Evolutionary conservation across 1,140 invertebrate species (phyloP).

Genomic region (Agrypnia vestita): DNA sequence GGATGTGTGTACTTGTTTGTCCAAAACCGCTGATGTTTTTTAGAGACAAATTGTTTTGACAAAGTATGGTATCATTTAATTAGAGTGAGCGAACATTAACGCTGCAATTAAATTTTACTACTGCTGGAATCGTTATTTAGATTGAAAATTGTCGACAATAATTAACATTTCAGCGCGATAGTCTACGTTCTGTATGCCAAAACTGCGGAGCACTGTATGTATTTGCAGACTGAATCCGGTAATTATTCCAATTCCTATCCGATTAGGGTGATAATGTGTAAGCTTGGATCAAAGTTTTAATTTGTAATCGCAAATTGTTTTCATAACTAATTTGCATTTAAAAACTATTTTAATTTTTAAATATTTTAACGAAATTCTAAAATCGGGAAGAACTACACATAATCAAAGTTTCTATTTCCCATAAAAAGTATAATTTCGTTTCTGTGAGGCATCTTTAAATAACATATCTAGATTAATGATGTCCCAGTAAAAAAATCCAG

Average conservation of each 20-base stretch:
- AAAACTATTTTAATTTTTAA: too few species aligned
- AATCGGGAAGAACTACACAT: too few species aligned
- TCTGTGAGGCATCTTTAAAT: too few species aligned
- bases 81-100: conserved; percentile 13
- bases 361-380: too few species aligned
- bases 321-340: too few species aligned
- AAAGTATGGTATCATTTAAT: conserved; percentile 21
- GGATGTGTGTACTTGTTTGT: background rate
- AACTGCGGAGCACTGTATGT: background rate
- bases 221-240: background rate
- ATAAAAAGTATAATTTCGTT: too few species aligned
- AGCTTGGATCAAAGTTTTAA: background rate
- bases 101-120: conserved; percentile 7
- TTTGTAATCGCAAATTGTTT: background rate
- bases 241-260: conserved; percentile 19
- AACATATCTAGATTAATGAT: too few species aligned
- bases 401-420: too few species aligned
- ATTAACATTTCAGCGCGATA: conserved; percentile 20
- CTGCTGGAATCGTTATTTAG: background rate
- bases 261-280: background rate
- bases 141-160: conserved; percentile 24
- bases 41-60: background rate
- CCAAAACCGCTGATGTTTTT: conserved; percentile 9
- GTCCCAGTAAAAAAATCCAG: too few species aligned
- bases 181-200: conserved; percentile 4